These are phyloP conservation scores for Lytechinus variegatus DNA, from an alignment of 35 echinoderm and acorn worm genomes.

Conservation along the genomic window DNA sequence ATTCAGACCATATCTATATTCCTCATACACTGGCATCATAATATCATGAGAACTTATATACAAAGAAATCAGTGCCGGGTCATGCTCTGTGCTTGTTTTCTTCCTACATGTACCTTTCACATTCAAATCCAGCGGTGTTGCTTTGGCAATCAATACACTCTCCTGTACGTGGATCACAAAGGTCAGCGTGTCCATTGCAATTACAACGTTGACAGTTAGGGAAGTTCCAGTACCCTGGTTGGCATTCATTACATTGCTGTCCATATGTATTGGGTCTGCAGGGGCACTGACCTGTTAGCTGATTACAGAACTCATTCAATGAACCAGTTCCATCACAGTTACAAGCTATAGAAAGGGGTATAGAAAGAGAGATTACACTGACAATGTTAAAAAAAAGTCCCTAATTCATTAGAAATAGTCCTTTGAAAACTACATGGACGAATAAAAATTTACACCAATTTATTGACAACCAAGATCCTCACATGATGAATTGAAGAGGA, in stretches of 20 bases:
- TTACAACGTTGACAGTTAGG: slow-evolving; percentile 84
- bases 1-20: neutral
- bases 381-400: no score
- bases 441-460: no score
- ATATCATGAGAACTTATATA: no score
- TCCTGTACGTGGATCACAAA: slow-evolving; percentile 71
- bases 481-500: no score
- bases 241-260: slow-evolving; percentile 80
- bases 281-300: slow-evolving; percentile 69
- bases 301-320: slow-evolving; percentile 74
- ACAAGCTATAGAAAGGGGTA: slow-evolving; percentile 62
- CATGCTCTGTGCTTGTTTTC: neutral
- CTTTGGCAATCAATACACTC: slow-evolving; percentile 72
- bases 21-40: neutral
- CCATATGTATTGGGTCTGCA: slow-evolving; percentile 82
- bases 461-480: neutral
- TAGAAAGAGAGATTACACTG: neutral
- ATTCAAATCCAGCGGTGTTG: slow-evolving; percentile 71
- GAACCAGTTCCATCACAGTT: slow-evolving; percentile 77
- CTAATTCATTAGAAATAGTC: no score
- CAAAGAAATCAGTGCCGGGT: neutral
- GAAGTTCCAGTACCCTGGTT: slow-evolving; percentile 89
- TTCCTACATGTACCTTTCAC: slow-evolving; percentile 69
- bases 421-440: no score
- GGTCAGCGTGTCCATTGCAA: slow-evolving; percentile 80